These are phyloP conservation scores for Zoanthus gigantus DNA, from an alignment of 92 coral and sea anemone genomes.

Conservation along the genomic window DNA sequence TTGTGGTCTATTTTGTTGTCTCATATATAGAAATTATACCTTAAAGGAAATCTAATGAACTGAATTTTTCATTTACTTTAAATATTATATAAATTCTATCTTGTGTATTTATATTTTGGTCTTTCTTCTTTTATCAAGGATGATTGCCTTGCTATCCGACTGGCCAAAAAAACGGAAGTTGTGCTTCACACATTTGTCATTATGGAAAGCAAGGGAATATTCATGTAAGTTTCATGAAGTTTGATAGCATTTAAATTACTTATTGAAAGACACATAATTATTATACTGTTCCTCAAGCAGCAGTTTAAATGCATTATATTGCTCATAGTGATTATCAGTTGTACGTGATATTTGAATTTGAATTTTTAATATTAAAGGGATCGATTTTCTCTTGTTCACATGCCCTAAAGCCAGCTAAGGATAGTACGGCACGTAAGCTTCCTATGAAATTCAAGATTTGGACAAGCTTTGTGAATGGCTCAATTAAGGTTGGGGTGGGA, in stretches of 20 bases:
- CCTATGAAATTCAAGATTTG: too few species aligned
- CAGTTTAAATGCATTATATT: too few species aligned
- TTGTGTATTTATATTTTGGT: neutral
- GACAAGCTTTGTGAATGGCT: too few species aligned
- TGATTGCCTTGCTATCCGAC: conserved; percentile 73
- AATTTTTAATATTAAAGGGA: too few species aligned
- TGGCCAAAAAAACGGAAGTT: conserved; percentile 84
- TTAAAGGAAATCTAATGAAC: neutral
- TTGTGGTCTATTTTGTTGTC: neutral
- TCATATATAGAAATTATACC: too few species aligned
- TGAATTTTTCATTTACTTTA: neutral
- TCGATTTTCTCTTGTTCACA: too few species aligned
- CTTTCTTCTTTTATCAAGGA: conserved; percentile 54
- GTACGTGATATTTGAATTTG: too few species aligned
- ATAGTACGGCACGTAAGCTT: too few species aligned
- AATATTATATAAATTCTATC: neutral
- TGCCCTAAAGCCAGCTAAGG: too few species aligned
- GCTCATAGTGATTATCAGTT: too few species aligned
- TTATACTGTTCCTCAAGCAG: neutral
- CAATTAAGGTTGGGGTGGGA: too few species aligned
- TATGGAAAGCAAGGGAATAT: conserved; percentile 70
- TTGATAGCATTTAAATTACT: neutral
- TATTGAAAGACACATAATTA: neutral
- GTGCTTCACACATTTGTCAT: conserved; percentile 79
- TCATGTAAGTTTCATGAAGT: conserved; percentile 68